Evolutionary conservation across 2,113 vertebrate genomes (phyloP).

Genomic region (Oostethus manadensis): DNA sequence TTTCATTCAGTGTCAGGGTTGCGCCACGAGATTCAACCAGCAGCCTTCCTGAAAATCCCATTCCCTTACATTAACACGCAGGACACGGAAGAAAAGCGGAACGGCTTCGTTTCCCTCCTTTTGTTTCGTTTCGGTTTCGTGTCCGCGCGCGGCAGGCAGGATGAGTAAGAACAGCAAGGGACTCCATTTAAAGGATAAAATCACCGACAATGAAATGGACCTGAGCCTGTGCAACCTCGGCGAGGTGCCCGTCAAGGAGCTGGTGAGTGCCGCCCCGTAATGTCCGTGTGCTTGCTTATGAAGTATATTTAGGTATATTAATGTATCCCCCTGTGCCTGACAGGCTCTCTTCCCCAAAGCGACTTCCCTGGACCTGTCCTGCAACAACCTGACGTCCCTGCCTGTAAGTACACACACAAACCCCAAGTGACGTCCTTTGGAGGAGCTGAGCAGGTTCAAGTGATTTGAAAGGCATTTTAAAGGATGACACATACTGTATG

Average conservation of each 20-base stretch:
- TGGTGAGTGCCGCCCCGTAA: too few relatives aligned
- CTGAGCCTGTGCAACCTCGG: conserved; percentile 87
- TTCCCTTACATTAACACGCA: not conserved
- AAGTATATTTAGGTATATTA: too few relatives aligned
- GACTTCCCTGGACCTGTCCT: conserved; percentile 88
- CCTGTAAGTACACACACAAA: conserved; percentile 75
- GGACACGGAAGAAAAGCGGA: too few relatives aligned
- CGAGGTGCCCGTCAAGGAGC: conserved; percentile 88
- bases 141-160: conserved; percentile 28
- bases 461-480: too few relatives aligned
- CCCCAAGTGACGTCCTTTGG: too few relatives aligned
- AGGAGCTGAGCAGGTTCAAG: too few relatives aligned
- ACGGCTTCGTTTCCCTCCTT: too few relatives aligned
- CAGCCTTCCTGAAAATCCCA: not conserved
- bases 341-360: conserved; percentile 89
- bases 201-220: conserved; percentile 91
- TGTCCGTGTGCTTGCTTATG: too few relatives aligned
- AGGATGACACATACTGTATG: too few relatives aligned
- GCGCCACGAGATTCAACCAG: not conserved
- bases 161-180: conserved; percentile 85
- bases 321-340: too few relatives aligned
- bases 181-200: conserved; percentile 85
- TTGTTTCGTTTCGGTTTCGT: too few relatives aligned
- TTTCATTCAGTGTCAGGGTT: conserved; percentile 53
- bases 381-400: conserved; percentile 85